Evolutionary conservation across 2,888 invertebrate species (phyloP).

Genomic region (Drosophila subsilvestris): DNA sequence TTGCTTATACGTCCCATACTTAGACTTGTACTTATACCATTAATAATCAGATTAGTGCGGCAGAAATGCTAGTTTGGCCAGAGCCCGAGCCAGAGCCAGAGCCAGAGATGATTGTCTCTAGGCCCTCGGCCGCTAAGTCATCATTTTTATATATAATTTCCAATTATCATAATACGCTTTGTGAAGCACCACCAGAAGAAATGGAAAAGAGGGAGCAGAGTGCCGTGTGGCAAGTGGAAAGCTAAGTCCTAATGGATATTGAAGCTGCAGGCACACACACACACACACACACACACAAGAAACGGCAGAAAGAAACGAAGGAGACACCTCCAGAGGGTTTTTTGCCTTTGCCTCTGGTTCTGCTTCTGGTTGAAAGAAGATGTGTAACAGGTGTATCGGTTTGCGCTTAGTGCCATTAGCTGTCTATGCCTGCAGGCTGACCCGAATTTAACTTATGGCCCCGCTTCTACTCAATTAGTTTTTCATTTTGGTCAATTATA

Average conservation of each 20-base stretch:
- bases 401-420: not conserved
- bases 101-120: conserved; percentile 34
- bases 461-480: conserved; percentile 34
- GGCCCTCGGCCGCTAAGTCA: conserved; percentile 30
- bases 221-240: not conserved
- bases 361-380: not conserved
- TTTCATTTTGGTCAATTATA: conserved; percentile 20
- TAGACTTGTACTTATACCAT: conserved; percentile 3
- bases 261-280: not conserved
- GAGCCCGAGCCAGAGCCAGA: no score
- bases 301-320: not conserved
- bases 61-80: conserved; percentile 30
- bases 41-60: conserved; percentile 59
- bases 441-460: not conserved
- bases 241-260: conserved; percentile 19
- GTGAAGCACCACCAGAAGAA: not conserved
- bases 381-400: conserved; percentile 19
- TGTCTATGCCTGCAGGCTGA: not conserved
- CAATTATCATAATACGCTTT: conserved; percentile 56
- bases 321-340: conserved; percentile 3
- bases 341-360: not conserved
- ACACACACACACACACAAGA: no score
- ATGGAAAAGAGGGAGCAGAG: not conserved
- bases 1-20: not conserved
- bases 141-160: conserved; percentile 50